These are phyloP conservation scores for Ursus arctos DNA, from an alignment of 2,113 vertebrate species.

Conservation along the genomic window DNA sequence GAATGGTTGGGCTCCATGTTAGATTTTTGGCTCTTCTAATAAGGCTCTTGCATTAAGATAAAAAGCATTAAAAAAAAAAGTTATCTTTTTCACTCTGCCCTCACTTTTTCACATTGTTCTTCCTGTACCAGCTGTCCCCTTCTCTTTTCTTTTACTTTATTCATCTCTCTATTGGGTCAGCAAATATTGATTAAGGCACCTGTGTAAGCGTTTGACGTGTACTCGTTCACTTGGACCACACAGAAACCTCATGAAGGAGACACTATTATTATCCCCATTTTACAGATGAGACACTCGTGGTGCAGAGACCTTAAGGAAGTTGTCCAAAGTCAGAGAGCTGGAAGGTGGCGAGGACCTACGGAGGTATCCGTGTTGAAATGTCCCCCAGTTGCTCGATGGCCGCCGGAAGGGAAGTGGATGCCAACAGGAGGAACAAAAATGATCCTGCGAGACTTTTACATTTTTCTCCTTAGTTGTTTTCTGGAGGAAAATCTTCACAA, in stretches of 20 bases:
- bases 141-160: not conserved
- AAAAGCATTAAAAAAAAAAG: not conserved
- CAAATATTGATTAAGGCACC: not conserved
- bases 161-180: not conserved
- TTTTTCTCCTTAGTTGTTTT: not conserved
- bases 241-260: not conserved
- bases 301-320: not conserved
- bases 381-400: not conserved
- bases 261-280: not conserved
- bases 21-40: not conserved
- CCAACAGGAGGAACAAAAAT: not conserved
- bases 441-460: not conserved
- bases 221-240: not conserved
- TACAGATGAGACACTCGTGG: not conserved
- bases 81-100: not conserved
- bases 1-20: not conserved
- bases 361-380: not conserved
- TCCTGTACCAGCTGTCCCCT: not conserved
- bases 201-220: not conserved
- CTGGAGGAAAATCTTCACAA: not conserved
- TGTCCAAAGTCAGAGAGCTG: not conserved
- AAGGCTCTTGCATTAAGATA: not conserved
- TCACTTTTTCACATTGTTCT: not conserved
- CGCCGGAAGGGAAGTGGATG: not conserved
- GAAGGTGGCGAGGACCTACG: rapidly evolving